Base-by-base conservation (phyloP, 2,888 invertebrate species). In the Parnassius mnemosyne region DNA sequence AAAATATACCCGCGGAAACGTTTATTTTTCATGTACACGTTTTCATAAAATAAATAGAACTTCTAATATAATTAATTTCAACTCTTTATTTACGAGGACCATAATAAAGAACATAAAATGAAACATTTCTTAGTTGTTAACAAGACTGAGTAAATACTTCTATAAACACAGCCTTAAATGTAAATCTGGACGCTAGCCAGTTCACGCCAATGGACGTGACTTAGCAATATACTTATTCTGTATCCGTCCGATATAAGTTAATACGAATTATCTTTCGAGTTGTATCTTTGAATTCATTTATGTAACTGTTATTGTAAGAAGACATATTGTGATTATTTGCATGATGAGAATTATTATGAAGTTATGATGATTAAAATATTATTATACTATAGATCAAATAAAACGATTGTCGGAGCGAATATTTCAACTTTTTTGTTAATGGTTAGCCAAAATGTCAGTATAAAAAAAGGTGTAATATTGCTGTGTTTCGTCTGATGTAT, bases 121-220 rank as follows among this genome's bases (percentile, higher is more conserved):
- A 3, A n/a, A 12, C 20, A 55, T 41, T 20, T 53, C 43, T 13
- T 43, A 43, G 49, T 49, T 53, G 34, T 54, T 62, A 61, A 57
- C 42, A 34, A 50, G 20, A 54, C 43, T 54, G 34, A 43, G 57
- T 53, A 62, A 42, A 57, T 59, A 68, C 61, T 67, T 66, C 56
- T 61, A 62, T 64, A 69, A 66, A 68, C 69, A 68, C 59, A 69
- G 60, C 64, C 65, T 68, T 67, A 69, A 71, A 72, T 70, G 68
- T 62, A 69, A 69, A 71, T 66, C 71, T 74, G 73, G 74, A 71
- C 67, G 54, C 46, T 34, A 63, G 74, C 73, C 73, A 74, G 69
- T 61, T 69, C 66, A 60, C 66, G 52, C 57, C 53, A 11, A 47
- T 53, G 63, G 63, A 70, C 68, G 69, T 70, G 69, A 66, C 65